Conservation (phyloP, 1,140 invertebrate genomes). For the Drosophila ficusphila region DNA sequence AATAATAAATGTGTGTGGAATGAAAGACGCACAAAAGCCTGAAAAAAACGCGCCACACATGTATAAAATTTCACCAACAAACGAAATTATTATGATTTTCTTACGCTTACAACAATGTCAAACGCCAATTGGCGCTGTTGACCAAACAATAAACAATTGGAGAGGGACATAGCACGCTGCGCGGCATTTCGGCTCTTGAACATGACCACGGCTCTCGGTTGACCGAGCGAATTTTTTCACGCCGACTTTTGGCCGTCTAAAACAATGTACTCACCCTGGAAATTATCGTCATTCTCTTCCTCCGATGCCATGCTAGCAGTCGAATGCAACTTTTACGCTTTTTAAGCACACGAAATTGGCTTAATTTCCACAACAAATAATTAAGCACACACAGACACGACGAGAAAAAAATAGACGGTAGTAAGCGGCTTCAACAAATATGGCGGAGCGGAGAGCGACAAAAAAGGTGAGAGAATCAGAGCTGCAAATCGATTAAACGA, state of each 20-base stretch:
- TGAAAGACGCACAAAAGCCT: slow-evolving; percentile 51
- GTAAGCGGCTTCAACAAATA: slow-evolving; percentile 61
- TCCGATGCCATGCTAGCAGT: slow-evolving; percentile 79
- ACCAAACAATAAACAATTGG: slow-evolving; percentile 50
- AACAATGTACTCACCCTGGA: slow-evolving; percentile 75
- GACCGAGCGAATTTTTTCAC: slow-evolving; percentile 61
- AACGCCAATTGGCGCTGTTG: slow-evolving; percentile 15
- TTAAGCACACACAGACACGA: slow-evolving; percentile 78
- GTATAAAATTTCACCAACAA: slow-evolving; percentile 49
- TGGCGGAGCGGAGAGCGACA: slow-evolving; percentile 58
- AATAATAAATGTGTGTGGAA: slow-evolving; percentile 74
- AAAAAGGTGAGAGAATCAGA: slow-evolving; percentile 32
- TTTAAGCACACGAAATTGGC: slow-evolving; percentile 72
- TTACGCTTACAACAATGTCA: not conserved
- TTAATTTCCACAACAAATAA: slow-evolving; percentile 79
- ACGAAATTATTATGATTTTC: slow-evolving; percentile 3
- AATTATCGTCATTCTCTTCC: slow-evolving; percentile 82
- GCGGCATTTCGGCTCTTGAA: slow-evolving; percentile 71
- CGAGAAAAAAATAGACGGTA: slow-evolving; percentile 73
- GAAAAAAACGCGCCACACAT: slow-evolving; percentile 57
- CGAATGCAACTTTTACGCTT: slow-evolving; percentile 58
- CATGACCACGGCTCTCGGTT: slow-evolving; percentile 73
- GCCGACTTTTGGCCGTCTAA: slow-evolving; percentile 33
- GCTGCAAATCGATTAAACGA: slow-evolving; percentile 26
- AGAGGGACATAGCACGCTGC: slow-evolving; percentile 52